phyloP scores from a whole-genome alignment of 2,113 vertebrate genomes.

The Poecile atricapillus region DNA sequence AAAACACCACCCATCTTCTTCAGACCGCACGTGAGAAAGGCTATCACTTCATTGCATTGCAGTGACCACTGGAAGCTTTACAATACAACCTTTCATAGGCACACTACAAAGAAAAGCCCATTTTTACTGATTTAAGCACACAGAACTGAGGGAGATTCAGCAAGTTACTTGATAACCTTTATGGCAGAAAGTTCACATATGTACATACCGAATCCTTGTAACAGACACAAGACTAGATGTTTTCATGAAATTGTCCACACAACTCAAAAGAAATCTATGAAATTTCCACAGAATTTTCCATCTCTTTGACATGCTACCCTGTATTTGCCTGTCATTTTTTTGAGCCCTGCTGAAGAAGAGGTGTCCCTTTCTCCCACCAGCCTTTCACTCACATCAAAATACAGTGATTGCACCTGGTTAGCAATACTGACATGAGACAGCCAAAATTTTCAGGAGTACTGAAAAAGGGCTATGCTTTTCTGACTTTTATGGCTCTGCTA shows the following conservation, averaged over 20 bases:
- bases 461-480: not conserved
- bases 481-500: not conserved
- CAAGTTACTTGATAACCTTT: not conserved
- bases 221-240: not conserved
- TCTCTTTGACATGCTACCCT: not conserved
- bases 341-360: not conserved
- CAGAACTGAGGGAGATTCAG: not conserved
- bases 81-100: not conserved
- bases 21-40: rapidly evolving
- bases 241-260: not conserved
- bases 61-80: not conserved
- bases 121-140: not conserved
- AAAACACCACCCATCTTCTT: not conserved
- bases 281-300: not conserved
- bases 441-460: not conserved
- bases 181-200: not conserved
- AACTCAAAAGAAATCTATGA: not conserved
- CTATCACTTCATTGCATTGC: not conserved
- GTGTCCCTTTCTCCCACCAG: not conserved
- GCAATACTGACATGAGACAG: not conserved
- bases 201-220: not conserved
- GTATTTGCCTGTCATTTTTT: not conserved
- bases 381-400: not conserved
- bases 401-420: not conserved
- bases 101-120: not conserved